A percentile compares a stretch with the other conserved stretches of the same genome.
Evolutionary conservation across 2,113 vertebrate species (phyloP).

Genomic region (Aptenodytes patagonicus): DNA sequence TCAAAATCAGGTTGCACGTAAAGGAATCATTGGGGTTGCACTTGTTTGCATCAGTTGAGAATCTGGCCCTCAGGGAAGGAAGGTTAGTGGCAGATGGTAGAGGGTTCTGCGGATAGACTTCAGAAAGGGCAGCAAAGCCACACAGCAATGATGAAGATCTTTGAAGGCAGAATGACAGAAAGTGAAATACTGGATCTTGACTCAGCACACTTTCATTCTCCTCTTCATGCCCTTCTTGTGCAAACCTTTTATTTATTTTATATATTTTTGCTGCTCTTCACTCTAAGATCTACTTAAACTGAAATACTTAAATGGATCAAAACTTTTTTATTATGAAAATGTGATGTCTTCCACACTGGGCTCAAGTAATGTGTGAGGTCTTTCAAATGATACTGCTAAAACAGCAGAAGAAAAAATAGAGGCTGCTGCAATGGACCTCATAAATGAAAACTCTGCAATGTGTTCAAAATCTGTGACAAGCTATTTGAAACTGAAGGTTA

Average conservation of each 20-base stretch:
- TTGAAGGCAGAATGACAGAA: not conserved
- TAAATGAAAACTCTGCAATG: not conserved
- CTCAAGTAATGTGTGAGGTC: not conserved
- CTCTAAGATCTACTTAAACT: not conserved
- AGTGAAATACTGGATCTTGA: not conserved
- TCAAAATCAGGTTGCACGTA: conserved; percentile 1
- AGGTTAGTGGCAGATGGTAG: conserved; percentile 26
- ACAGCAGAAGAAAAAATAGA: not conserved
- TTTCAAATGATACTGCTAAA: not conserved
- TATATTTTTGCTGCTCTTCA: not conserved
- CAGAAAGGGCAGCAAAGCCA: not conserved
- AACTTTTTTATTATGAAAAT: not conserved
- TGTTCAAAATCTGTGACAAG: not conserved
- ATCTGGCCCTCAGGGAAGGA: not conserved
- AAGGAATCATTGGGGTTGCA: not conserved
- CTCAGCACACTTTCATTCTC: not conserved
- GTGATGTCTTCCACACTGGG: not conserved
- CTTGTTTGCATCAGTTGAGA: conserved; percentile 26
- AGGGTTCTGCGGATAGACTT: not conserved
- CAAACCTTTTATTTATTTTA: not conserved
- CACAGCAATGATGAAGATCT: not conserved
- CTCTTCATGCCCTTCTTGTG: not conserved
- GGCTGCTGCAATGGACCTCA: not conserved
- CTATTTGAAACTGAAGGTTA: not conserved
- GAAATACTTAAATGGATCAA: not conserved